Evolutionary conservation across 2,113 vertebrate species (phyloP).

Genomic region (Colinus virginianus): DNA sequence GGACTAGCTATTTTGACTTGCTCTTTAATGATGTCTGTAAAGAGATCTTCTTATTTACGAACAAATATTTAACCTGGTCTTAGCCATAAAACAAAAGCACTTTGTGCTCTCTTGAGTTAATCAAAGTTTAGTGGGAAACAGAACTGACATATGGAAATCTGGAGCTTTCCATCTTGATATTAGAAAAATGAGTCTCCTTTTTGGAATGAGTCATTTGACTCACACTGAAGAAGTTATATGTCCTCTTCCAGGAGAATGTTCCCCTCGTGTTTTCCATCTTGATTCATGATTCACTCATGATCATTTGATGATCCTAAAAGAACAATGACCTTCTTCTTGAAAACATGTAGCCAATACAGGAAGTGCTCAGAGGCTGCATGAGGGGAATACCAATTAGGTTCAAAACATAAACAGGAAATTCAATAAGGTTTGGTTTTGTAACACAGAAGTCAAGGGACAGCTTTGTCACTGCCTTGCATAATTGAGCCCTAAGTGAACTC

Average conservation of each 20-base stretch:
- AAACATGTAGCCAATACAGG: not conserved
- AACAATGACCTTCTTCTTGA: not conserved
- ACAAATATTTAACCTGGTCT: conserved; percentile 3
- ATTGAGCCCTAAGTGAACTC: not conserved
- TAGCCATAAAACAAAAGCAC: not conserved
- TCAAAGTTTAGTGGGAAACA: not conserved
- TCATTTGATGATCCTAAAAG: conserved; percentile 21
- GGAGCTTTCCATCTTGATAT: not conserved
- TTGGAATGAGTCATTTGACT: not conserved
- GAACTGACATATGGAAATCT: not conserved
- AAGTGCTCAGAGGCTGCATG: accelerated
- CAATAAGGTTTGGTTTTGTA: not conserved
- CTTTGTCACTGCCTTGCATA: conserved; percentile 26
- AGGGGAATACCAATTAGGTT: conserved; percentile 2
- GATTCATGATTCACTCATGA: conserved; percentile 44
- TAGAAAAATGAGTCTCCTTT: not conserved
- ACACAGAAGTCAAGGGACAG: conserved; percentile 15
- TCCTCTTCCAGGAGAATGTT: conserved; percentile 16
- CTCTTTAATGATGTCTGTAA: not conserved
- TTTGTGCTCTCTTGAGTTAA: not conserved
- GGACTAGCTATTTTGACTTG: not conserved
- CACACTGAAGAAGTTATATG: not conserved
- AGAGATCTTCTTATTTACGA: not conserved
- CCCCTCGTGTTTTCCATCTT: conserved; percentile 32
- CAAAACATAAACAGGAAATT: conserved; percentile 39